Conservation (phyloP, 2,888 invertebrate genomes). For the Cosmia trapezina region DNA sequence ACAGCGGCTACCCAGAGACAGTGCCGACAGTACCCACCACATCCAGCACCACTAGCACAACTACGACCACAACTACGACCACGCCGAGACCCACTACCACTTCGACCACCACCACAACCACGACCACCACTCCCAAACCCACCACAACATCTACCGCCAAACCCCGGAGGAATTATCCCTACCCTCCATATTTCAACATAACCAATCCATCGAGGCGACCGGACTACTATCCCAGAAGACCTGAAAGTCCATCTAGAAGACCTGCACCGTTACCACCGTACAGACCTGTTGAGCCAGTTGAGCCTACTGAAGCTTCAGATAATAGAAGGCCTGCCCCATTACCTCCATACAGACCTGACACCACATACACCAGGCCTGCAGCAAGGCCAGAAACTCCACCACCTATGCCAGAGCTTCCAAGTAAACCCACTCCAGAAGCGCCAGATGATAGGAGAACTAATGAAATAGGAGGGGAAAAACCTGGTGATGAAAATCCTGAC, state of each 20-base stretch:
- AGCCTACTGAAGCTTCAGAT: constrained; percentile 23
- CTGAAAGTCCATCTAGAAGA: constrained; percentile 60
- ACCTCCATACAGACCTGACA: constrained; percentile 51
- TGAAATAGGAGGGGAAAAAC: constrained; percentile 64
- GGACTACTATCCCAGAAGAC: constrained; percentile 56
- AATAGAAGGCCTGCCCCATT: constrained; percentile 23
- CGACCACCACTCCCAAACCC: constrained; percentile 61
- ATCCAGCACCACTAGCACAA: constrained; percentile 47
- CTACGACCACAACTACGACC: constrained; percentile 30
- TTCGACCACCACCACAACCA: constrained; percentile 65
- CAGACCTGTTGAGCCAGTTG: constrained; percentile 27
- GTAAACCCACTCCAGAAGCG: constrained; percentile 10
- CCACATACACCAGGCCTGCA: constrained; percentile 29
- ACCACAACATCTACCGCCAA: constrained; percentile 56
- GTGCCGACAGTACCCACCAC: constrained; percentile 50
- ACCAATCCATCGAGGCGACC: constrained; percentile 48
- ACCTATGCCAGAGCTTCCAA: constrained; percentile 32
- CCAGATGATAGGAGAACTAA: constrained; percentile 63
- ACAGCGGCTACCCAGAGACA: constrained; percentile 52
- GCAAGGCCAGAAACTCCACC: constrained; percentile 34
- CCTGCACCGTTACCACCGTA: constrained; percentile 43
- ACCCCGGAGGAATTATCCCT: constrained; percentile 57
- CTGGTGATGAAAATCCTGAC: constrained; percentile 67
- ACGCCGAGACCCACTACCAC: constrained; percentile 61
- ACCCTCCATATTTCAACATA: constrained; percentile 46